Percentiles rank a stretch among this genome's conserved stretches.
These are phyloP conservation scores for Cephalophus harveyi DNA, from an alignment of 2,113 vertebrate species.

Conservation along the genomic window DNA sequence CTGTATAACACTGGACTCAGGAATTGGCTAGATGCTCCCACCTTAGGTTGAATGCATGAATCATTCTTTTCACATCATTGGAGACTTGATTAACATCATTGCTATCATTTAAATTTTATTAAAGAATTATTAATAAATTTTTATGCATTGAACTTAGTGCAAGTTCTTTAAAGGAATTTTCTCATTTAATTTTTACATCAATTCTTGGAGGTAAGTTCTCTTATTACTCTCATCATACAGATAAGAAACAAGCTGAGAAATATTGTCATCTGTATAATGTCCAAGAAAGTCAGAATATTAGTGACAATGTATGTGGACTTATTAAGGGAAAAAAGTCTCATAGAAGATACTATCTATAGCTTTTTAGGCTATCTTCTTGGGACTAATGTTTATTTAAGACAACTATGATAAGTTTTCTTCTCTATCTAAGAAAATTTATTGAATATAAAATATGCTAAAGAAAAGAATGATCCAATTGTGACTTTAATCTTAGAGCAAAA, in stretches of 20 bases:
- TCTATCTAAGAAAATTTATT: neutral
- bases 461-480: neutral
- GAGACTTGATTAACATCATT: neutral
- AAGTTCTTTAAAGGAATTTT: neutral
- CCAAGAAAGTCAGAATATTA: neutral
- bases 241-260: neutral
- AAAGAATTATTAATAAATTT: neutral
- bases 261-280: neutral
- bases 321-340: neutral
- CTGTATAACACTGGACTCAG: fast-evolving
- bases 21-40: neutral
- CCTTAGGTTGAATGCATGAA: neutral
- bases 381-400: neutral
- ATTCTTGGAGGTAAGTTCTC: neutral
- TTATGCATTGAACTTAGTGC: neutral
- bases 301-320: neutral
- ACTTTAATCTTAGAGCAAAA: neutral
- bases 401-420: neutral
- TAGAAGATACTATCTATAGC: neutral
- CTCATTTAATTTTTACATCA: neutral
- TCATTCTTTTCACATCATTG: neutral
- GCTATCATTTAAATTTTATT: neutral
- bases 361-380: neutral
- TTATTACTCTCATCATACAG: neutral
- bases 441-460: neutral